Percentiles rank a stretch among this genome's conserved stretches.
Evolutionary conservation across 2,797 vertebrate species (phyloP).

Genomic region (Platalea minor): DNA sequence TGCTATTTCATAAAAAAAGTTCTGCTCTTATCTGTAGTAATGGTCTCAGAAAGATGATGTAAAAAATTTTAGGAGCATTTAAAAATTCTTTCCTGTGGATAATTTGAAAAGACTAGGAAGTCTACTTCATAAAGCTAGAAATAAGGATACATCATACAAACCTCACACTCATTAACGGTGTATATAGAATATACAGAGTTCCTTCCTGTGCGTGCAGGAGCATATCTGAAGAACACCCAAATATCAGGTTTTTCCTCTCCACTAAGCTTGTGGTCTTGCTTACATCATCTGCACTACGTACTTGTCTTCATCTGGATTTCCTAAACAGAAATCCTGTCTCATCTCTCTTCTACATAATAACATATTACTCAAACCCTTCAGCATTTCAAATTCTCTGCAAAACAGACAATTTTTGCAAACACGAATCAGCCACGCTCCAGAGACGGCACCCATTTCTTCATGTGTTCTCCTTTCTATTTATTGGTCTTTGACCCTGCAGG

Average conservation of each 20-base stretch:
- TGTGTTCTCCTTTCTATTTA: neutral
- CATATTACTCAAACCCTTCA: neutral
- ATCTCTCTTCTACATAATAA: neutral
- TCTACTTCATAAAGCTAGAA: neutral
- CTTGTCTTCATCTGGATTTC: neutral
- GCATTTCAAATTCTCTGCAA: neutral
- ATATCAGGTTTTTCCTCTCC: neutral
- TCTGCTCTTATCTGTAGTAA: neutral
- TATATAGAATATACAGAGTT: neutral
- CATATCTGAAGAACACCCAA: neutral
- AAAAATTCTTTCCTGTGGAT: neutral
- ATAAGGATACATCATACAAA: neutral
- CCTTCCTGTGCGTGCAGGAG: neutral
- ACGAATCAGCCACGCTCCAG: neutral
- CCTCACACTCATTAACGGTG: neutral
- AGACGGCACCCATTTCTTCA: neutral
- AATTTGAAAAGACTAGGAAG: neutral
- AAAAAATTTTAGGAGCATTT: neutral
- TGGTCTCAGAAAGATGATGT: neutral
- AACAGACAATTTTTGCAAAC: neutral
- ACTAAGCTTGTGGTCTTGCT: neutral
- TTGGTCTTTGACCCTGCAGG: neutral
- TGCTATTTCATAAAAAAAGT: neutral
- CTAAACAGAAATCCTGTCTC: neutral
- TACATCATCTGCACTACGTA: neutral